phyloP scores from a whole-genome alignment of 2,113 vertebrate genomes.

The Petroica traversi region DNA sequence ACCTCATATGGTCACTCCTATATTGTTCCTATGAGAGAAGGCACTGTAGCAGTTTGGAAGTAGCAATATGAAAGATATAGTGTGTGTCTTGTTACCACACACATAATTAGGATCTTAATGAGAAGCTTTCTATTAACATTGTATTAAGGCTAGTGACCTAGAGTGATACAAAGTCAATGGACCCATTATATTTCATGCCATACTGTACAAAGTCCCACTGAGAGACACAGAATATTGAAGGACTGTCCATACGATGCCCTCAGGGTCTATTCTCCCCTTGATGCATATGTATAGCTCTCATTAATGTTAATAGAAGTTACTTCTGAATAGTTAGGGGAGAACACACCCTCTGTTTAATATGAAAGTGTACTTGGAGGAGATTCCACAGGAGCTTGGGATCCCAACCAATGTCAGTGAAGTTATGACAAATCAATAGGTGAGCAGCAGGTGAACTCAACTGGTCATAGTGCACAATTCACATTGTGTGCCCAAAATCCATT shows the following conservation, averaged over 20 bases:
- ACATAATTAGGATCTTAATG: constrained; percentile 54
- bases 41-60: background rate
- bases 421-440: background rate
- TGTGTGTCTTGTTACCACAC: background rate
- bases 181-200: background rate
- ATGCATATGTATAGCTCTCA: constrained; percentile 35
- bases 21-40: constrained; percentile 20
- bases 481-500: background rate
- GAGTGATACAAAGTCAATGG: constrained; percentile 47
- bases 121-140: constrained; percentile 50
- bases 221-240: constrained; percentile 36
- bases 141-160: constrained; percentile 37
- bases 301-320: constrained; percentile 48
- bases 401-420: constrained; percentile 39
- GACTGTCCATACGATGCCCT: constrained; percentile 14
- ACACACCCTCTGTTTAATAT: constrained; percentile 8
- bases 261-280: constrained; percentile 36
- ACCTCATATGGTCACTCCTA: constrained; percentile 24
- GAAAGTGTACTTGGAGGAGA: background rate
- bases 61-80: constrained; percentile 32
- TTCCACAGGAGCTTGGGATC: constrained; percentile 9
- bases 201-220: constrained; percentile 10
- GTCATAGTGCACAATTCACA: background rate
- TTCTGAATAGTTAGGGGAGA: background rate
- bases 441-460: background rate